Percentiles rank a stretch among this genome's conserved stretches.
These are phyloP conservation scores for Cydia fagiglandana DNA, from an alignment of 1,140 invertebrate genomes.

Conservation along the genomic window DNA sequence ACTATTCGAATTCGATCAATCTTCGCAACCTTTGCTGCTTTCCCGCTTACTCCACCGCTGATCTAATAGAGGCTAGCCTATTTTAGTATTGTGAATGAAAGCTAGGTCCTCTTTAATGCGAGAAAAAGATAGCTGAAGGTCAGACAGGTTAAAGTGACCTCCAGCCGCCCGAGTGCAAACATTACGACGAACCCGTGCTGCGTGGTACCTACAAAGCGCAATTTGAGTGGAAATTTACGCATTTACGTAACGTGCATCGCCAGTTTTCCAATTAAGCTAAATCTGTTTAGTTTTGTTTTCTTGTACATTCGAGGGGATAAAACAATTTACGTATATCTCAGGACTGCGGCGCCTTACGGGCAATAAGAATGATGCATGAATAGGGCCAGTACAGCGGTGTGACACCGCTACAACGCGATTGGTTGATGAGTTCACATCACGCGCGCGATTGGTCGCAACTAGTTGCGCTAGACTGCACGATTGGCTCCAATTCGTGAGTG, in stretches of 20 bases:
- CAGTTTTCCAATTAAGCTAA: background rate
- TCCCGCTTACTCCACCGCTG: background rate
- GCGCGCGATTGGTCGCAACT: no score
- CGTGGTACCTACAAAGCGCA: constrained; percentile 16
- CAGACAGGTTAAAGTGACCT: constrained; percentile 30
- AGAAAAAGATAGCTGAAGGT: constrained; percentile 27
- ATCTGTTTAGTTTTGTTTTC: background rate
- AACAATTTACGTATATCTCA: no score
- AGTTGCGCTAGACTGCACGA: no score
- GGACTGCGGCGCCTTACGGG: no score
- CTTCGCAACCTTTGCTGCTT: background rate
- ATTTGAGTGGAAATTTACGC: constrained; percentile 3
- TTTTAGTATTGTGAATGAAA: background rate
- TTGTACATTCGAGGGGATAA: background rate
- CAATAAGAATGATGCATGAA: no score
- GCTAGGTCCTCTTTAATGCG: constrained; percentile 9
- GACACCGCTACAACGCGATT: no score
- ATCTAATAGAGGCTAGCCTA: constrained; percentile 7
- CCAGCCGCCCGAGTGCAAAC: constrained; percentile 25
- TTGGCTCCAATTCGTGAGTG: no score
- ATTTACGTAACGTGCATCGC: background rate
- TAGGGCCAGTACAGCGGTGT: no score
- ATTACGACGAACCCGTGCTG: constrained; percentile 24
- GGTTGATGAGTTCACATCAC: no score
- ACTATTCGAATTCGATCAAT: background rate